These are phyloP conservation scores for Poeciliopsis retropinna DNA, from an alignment of 2,113 vertebrate genomes.

Conservation along the genomic window DNA sequence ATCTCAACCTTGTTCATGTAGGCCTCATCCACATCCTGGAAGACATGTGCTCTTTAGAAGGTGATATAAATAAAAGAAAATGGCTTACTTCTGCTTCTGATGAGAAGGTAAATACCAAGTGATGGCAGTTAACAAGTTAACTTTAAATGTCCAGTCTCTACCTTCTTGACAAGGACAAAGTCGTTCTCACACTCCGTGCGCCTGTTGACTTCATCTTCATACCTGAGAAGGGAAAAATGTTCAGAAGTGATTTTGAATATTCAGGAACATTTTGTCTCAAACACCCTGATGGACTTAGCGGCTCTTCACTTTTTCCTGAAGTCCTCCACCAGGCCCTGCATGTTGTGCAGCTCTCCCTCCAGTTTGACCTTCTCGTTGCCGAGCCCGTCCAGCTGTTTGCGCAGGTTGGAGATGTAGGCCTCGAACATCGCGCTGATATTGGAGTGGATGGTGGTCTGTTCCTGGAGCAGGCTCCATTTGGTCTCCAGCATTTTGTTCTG, in stretches of 20 bases:
- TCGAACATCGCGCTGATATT: conserved; percentile 90
- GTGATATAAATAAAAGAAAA: background rate
- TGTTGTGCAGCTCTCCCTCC: conserved; percentile 90
- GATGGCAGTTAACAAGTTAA: background rate
- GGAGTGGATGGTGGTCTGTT: conserved; percentile 82
- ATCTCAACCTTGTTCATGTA: conserved; percentile 95
- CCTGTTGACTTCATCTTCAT: conserved; percentile 86
- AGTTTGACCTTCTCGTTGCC: conserved; percentile 88
- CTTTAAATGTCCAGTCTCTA: conserved; percentile 33
- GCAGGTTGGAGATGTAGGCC: conserved; percentile 86
- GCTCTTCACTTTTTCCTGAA: conserved; percentile 93
- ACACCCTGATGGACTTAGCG: conserved; percentile 66
- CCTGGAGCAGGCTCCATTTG: conserved; percentile 93
- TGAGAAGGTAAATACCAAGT: background rate
- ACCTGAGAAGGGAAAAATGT: conserved; percentile 60
- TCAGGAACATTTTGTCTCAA: background rate
- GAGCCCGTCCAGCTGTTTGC: conserved; percentile 87
- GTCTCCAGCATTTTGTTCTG: conserved; percentile 99
- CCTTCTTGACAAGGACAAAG: conserved; percentile 87
- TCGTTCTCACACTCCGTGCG: conserved; percentile 85
- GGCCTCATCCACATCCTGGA: conserved; percentile 90
- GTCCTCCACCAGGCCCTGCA: conserved; percentile 93
- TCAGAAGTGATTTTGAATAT: background rate
- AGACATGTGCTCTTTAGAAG: background rate
- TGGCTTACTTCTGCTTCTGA: background rate